phyloP scores from a whole-genome alignment of 2,888 invertebrate species.

The Hemicrepidius hirtus region DNA sequence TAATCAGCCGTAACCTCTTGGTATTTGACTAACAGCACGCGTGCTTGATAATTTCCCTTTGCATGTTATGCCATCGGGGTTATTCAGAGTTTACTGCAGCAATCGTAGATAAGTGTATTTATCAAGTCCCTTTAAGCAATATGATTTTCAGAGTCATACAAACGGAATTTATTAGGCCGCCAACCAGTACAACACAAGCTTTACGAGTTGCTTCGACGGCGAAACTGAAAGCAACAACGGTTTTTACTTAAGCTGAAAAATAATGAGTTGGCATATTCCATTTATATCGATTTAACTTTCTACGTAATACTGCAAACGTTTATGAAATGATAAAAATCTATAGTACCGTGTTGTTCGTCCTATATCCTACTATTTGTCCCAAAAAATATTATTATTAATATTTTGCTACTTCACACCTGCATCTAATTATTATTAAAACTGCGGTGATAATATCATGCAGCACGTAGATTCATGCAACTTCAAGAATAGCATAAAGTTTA shows the following conservation, averaged over 20 bases:
- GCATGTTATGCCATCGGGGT: slow-evolving; percentile 36
- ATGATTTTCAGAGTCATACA: slow-evolving; percentile 11
- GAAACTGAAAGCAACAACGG: slow-evolving; percentile 12
- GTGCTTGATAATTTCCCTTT: slow-evolving; percentile 36
- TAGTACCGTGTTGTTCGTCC: not conserved
- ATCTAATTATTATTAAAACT: too few species aligned
- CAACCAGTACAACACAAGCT: not conserved
- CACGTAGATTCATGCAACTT: too few species aligned
- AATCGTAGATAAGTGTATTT: slow-evolving; percentile 1
- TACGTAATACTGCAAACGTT: not conserved
- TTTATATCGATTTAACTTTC: not conserved
- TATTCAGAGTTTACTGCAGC: slow-evolving; percentile 3
- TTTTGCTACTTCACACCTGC: slow-evolving; percentile 1
- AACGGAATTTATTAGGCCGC: slow-evolving; percentile 23
- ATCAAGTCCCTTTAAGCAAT: slow-evolving; percentile 14
- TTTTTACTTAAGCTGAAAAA: slow-evolving; percentile 19
- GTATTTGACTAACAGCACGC: slow-evolving; percentile 39
- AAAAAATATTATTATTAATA: not conserved
- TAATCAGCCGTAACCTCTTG: slow-evolving; percentile 43
- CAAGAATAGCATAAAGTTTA: too few species aligned
- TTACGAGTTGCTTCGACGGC: slow-evolving; percentile 5
- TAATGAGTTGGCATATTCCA: not conserved
- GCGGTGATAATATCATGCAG: too few species aligned
- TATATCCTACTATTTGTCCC: not conserved
- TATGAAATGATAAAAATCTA: not conserved